Percentiles rank a stretch among this genome's conserved stretches.
phyloP scores from a whole-genome alignment of 2,113 vertebrate species.

The Scomber japonicus region DNA sequence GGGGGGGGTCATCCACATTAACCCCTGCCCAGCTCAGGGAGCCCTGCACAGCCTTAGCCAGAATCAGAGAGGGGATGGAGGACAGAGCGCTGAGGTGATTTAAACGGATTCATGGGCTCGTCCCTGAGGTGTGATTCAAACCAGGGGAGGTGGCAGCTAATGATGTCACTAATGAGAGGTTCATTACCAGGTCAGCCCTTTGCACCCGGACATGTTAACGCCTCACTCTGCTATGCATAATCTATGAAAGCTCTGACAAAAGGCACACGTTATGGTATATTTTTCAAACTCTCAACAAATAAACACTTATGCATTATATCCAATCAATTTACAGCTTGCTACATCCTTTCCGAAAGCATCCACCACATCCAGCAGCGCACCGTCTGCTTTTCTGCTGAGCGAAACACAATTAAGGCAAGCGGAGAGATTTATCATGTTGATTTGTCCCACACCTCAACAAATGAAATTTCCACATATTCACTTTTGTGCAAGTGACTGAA shows the following conservation, averaged over 20 bases:
- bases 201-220: constrained; percentile 44
- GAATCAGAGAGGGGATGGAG: constrained; percentile 19
- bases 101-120: constrained; percentile 32
- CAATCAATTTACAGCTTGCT: constrained; percentile 5
- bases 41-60: not conserved
- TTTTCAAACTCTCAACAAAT: not conserved
- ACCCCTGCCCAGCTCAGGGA: constrained; percentile 34
- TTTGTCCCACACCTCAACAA: constrained; percentile 76
- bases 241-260: constrained; percentile 2
- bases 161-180: constrained; percentile 79
- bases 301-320: not conserved
- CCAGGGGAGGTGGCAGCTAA: constrained; percentile 47
- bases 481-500: constrained; percentile 62
- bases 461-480: constrained; percentile 80
- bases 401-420: constrained; percentile 79
- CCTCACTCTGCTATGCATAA: constrained; percentile 33
- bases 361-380: constrained; percentile 41
- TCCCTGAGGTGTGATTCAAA: constrained; percentile 57
- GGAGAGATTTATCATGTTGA: constrained; percentile 80
- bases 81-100: constrained; percentile 35
- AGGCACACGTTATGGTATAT: not conserved
- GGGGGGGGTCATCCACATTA: constrained; percentile 50
- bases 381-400: constrained; percentile 70
- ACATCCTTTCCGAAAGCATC: constrained; percentile 32
- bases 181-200: constrained; percentile 70